phyloP scores from a whole-genome alignment of 35 echinoderm and acorn worm species.

The Ophiothrix spiculata region DNA sequence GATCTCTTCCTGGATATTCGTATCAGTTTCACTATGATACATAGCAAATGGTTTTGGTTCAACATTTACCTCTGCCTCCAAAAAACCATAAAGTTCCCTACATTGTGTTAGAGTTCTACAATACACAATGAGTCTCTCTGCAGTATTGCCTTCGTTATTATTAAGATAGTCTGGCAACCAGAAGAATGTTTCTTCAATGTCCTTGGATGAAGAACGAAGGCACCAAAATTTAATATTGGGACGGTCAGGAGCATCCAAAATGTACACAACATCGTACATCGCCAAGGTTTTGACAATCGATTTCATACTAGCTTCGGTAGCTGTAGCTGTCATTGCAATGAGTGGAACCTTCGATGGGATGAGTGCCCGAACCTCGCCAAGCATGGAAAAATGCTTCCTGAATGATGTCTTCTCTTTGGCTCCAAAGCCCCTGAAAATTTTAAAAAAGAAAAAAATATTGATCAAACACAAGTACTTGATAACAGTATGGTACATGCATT shows the following conservation, averaged over 20 bases:
- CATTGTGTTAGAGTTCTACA: constrained; percentile 27
- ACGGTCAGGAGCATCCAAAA: not conserved
- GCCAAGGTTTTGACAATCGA: not conserved
- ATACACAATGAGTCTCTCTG: constrained; percentile 29
- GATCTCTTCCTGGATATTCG: constrained; percentile 26
- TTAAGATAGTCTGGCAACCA: constrained; percentile 22
- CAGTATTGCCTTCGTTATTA: not conserved
- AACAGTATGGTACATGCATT: too few relatives aligned
- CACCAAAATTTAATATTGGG: constrained; percentile 29
- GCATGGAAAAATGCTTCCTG: constrained; percentile 1
- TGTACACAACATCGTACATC: constrained; percentile 25
- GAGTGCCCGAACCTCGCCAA: constrained; percentile 14
- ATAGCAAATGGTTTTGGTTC: constrained; percentile 14
- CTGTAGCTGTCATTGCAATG: constrained; percentile 37
- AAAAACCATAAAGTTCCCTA: constrained; percentile 24
- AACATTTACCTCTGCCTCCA: not conserved
- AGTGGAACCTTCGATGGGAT: not conserved
- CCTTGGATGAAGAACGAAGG: not conserved
- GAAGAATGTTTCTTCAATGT: not conserved
- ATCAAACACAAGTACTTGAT: too few relatives aligned
- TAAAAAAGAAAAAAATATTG: not conserved
- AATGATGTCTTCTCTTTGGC: not conserved
- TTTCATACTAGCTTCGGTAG: not conserved
- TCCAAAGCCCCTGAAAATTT: not conserved
- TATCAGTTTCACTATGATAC: constrained; percentile 44